A percentile compares a stretch with the other conserved stretches of the same genome.
Conservation (phyloP, 2,797 vertebrate species). For the Philypnodon macrostomus region DNA sequence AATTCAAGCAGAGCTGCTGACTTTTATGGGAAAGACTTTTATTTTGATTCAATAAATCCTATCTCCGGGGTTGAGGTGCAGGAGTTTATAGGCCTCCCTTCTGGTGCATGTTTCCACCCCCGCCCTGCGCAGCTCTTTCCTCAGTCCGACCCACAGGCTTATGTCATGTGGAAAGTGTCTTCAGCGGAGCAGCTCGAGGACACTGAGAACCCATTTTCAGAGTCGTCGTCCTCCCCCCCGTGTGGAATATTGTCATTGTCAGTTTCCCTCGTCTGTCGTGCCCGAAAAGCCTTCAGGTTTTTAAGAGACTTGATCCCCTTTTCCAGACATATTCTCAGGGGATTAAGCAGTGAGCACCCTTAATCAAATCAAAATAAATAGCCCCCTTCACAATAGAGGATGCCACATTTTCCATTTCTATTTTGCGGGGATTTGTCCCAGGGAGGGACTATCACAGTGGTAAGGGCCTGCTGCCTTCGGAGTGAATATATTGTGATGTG, state of each 20-base stretch:
- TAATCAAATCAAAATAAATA: constrained; percentile 84
- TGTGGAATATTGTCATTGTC: constrained; percentile 69
- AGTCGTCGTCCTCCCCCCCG: constrained; percentile 29
- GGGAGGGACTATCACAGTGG: constrained; percentile 44
- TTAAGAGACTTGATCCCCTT: constrained; percentile 79
- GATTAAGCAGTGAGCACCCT: constrained; percentile 76
- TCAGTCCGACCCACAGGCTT: constrained; percentile 52
- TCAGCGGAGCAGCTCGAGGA: constrained; percentile 67
- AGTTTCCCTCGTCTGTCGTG: constrained; percentile 55
- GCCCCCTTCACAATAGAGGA: constrained; percentile 66
- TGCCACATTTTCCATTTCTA: constrained; percentile 68
- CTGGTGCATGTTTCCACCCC: constrained; percentile 30
- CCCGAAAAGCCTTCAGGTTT: constrained; percentile 74
- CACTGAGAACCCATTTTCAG: constrained; percentile 68
- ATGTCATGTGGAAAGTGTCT: constrained; percentile 70
- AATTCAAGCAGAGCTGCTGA: constrained; percentile 64
- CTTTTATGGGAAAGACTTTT: constrained; percentile 69
- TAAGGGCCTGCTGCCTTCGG: constrained; percentile 41
- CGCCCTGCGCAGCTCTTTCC: constrained; percentile 39
- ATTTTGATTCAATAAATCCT: constrained; percentile 71
- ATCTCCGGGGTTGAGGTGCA: constrained; percentile 43
- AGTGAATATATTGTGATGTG: constrained; percentile 31
- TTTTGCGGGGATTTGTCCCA: constrained; percentile 70
- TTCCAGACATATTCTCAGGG: constrained; percentile 80
- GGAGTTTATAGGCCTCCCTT: constrained; percentile 4